These are phyloP conservation scores for Athalia rosae DNA, from an alignment of 2,888 invertebrate species.

Conservation along the genomic window DNA sequence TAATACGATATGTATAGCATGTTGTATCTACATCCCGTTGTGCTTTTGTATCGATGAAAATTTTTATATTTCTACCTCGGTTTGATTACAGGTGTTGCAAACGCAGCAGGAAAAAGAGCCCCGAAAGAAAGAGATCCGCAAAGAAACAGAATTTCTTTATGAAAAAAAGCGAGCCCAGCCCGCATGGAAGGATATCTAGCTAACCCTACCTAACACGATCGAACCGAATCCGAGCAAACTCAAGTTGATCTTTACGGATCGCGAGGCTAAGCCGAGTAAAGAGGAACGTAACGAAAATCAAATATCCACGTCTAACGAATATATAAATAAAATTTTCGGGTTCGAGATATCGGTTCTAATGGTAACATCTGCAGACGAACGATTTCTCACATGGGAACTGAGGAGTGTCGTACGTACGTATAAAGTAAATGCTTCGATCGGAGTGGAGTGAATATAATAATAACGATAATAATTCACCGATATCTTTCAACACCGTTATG, in stretches of 20 bases:
- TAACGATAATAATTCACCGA: no score
- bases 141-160: neutral
- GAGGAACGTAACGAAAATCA: conserved; percentile 29
- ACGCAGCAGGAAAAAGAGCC: conserved; percentile 18
- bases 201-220: conserved; percentile 36
- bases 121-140: neutral
- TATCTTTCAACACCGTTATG: no score
- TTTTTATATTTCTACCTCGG: conserved; percentile 22
- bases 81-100: conserved; percentile 39
- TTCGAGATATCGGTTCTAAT: neutral
- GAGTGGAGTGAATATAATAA: no score
- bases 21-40: neutral
- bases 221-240: conserved; percentile 19
- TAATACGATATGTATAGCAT: no score
- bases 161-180: conserved; percentile 10
- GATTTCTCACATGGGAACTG: neutral
- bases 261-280: conserved; percentile 50
- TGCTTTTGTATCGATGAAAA: neutral
- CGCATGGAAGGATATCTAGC: conserved; percentile 21
- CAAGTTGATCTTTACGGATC: neutral
- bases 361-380: neutral
- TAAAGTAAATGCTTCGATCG: neutral
- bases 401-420: neutral
- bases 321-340: neutral
- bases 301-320: neutral